Evolutionary conservation across 2,888 invertebrate species (phyloP).

Genomic region (Carabus problematicus): DNA sequence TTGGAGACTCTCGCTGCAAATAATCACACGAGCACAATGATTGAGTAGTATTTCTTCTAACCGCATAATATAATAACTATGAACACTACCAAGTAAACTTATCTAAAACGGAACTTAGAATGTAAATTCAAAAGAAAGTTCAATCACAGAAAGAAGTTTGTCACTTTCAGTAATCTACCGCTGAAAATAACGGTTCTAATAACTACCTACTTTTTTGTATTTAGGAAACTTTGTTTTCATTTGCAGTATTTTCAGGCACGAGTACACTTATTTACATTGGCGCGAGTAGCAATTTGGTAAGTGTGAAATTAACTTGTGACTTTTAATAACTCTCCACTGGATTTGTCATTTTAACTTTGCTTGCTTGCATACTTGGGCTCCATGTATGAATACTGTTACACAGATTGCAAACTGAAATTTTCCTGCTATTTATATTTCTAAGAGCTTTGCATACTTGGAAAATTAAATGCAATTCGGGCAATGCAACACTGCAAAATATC

Average conservation of each 20-base stretch:
- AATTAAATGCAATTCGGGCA: conserved; percentile 15
- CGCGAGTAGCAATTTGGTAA: conserved; percentile 30
- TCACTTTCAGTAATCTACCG: no score
- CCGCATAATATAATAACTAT: no score
- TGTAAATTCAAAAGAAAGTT: no score
- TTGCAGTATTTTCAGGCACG: conserved; percentile 28
- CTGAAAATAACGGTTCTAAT: no score
- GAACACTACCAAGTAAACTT: no score
- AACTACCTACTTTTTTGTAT: background rate
- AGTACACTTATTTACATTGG: conserved; percentile 34
- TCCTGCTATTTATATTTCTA: conserved; percentile 19
- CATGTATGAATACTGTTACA: background rate
- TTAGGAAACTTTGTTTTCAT: conserved; percentile 34
- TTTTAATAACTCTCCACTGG: conserved; percentile 34
- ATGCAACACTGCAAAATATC: conserved; percentile 17
- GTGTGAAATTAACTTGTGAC: conserved; percentile 36
- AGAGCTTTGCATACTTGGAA: conserved; percentile 1
- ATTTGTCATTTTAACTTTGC: conserved; percentile 31
- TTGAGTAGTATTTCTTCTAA: no score
- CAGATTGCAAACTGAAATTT: background rate
- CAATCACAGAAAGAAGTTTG: no score
- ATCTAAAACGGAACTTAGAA: no score
- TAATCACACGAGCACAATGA: no score
- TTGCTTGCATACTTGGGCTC: background rate
- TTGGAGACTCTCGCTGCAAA: no score